Evolutionary conservation across 2,797 vertebrate species (phyloP), one percentile per base, ranked within the genome.

Genomic region (Propithecus perrieri): DNA sequence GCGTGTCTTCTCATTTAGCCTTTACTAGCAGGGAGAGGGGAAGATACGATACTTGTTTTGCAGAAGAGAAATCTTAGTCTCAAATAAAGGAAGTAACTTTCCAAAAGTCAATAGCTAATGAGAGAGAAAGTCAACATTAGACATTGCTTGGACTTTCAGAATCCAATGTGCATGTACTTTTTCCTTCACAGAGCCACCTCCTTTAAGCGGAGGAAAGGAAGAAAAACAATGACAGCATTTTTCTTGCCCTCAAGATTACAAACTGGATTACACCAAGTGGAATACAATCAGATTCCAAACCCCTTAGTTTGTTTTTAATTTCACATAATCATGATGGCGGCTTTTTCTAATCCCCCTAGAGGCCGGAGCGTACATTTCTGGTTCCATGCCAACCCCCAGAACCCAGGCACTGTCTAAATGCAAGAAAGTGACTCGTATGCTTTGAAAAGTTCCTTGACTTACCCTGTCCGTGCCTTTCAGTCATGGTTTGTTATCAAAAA

Each of bases 261-360:
- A 74, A 35, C 46, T 74, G 18, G 41, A 89, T 93, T 91, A 65
- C 59, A 81, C 30, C 55, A 43, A 87, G 53, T 74, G 80, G 35
- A 85, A 94, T 88, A 59, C 43, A 83, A 18, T 90, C 83, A 57
- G 55, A 43, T 33, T 76, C 43, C 20, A 46, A 7, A 69, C 33
- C 59, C 95, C 78, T 89, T 71, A 20, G 11, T 83, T 95, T 85
- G 43, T 53, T 97, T 95, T 76, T 89, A 94, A 94, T 91, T 96
- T 79, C 89, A 91, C 35, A 86, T 71, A 80, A 86, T 96, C 94
- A 67, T 57, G 30, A 63, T 38, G 61, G 57, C 46, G 78, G 18
- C 46, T 85, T 48, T 7, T 43, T 89, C 94, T 86, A 95, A 97
- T 87, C 67, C 38, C 48, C 18, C 15, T 57, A 89, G 65, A 89